Percentiles rank a stretch among this genome's conserved stretches.
phyloP scores from a whole-genome alignment of 2,888 invertebrate species.

The Pristionchus fissidentatus region DNA sequence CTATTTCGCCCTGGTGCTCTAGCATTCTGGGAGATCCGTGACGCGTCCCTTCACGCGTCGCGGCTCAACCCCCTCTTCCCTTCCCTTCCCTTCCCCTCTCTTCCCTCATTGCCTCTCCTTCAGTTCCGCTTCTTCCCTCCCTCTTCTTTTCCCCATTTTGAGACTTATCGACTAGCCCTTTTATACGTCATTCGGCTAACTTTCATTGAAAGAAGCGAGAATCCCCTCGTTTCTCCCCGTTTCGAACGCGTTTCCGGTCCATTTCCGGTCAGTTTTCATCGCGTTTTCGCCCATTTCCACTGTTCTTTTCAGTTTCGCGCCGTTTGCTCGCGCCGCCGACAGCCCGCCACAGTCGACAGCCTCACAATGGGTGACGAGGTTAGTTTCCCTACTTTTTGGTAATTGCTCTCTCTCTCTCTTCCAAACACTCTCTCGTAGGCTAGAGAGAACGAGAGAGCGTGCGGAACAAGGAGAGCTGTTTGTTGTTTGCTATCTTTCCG shows the following conservation, averaged over 20 bases:
- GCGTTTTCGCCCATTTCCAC: neutral
- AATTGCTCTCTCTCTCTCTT: neutral
- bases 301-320: neutral
- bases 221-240: neutral
- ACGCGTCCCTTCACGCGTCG: conserved; percentile 12
- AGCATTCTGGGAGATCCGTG: neutral
- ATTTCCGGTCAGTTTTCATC: neutral
- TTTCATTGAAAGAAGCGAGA: too few species aligned
- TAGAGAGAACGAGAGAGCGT: too few species aligned
- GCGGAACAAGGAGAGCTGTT: too few species aligned
- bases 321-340: neutral
- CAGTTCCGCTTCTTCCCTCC: neutral
- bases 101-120: neutral
- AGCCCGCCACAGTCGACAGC: neutral
- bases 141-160: neutral
- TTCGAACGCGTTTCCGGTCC: neutral
- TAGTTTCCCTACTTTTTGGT: neutral
- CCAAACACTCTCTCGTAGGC: too few species aligned
- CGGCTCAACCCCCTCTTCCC: neutral
- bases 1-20: neutral
- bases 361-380: conserved; percentile 32
- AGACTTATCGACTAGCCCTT: conserved; percentile 4
- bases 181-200: neutral
- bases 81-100: neutral
- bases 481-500: too few species aligned